These are phyloP conservation scores for Heteractis magnifica DNA, from an alignment of 92 coral and sea anemone species.

Conservation along the genomic window DNA sequence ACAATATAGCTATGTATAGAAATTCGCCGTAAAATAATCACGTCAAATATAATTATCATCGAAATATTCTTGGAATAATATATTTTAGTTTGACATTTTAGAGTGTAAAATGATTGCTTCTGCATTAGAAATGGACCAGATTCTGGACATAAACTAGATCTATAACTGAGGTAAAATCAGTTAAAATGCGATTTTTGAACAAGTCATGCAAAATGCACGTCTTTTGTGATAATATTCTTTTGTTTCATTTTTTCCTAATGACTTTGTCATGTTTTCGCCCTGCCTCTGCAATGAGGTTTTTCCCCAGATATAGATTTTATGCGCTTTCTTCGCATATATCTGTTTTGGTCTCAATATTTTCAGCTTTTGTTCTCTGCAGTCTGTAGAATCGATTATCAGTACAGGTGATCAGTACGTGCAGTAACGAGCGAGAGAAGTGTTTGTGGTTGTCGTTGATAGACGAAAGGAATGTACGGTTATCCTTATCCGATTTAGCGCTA, in stretches of 20 bases:
- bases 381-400: conserved; percentile 8
- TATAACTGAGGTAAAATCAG: neutral
- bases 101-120: too few species aligned
- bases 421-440: neutral
- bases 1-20: too few species aligned
- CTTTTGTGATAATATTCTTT: neutral
- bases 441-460: neutral
- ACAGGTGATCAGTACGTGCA: conserved; percentile 9
- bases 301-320: too few species aligned
- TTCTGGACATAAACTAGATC: neutral
- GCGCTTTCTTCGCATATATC: neutral
- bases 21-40: neutral
- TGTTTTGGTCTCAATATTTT: neutral
- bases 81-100: too few species aligned
- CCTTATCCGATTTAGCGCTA: neutral
- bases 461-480: neutral
- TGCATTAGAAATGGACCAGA: too few species aligned
- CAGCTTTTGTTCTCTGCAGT: neutral
- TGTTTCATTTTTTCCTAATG: too few species aligned
- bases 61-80: too few species aligned
- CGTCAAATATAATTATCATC: neutral
- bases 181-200: too few species aligned
- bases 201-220: neutral
- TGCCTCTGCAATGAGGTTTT: too few species aligned
- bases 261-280: too few species aligned